A percentile compares a stretch with the other conserved stretches of the same genome.
phyloP scores from a whole-genome alignment of 2,113 vertebrate genomes.

The Psammodynastes pulverulentus region DNA sequence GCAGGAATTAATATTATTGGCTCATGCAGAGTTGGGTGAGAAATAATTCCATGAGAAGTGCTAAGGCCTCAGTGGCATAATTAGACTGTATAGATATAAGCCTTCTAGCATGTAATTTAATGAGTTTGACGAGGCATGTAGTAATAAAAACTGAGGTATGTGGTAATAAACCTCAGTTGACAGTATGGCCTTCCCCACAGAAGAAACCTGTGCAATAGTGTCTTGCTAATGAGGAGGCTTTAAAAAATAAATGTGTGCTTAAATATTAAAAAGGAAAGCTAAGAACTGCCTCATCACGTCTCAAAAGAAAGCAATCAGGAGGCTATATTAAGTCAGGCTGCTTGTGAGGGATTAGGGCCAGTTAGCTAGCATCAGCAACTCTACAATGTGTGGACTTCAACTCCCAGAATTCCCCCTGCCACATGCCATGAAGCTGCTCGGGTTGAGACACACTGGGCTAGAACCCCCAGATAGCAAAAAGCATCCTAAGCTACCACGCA shows the following conservation, averaged over 20 bases:
- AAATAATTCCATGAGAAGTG: not conserved
- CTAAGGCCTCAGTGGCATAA: not conserved
- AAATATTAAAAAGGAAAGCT: not conserved
- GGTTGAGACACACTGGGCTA: not conserved
- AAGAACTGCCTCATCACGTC: not conserved
- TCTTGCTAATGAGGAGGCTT: not conserved
- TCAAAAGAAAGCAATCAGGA: not conserved
- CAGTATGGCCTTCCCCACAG: not conserved
- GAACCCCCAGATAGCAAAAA: not conserved
- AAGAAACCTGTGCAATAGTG: not conserved
- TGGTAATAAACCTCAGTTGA: not conserved
- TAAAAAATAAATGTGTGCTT: constrained; percentile 5
- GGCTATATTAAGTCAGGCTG: not conserved
- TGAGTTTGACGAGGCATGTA: constrained; percentile 43
- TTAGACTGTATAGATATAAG: constrained; percentile 11
- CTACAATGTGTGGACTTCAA: not conserved
- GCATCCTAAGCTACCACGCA: not conserved
- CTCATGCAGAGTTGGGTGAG: constrained; percentile 14
- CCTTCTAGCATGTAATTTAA: constrained; percentile 42
- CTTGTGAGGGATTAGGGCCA: not conserved
- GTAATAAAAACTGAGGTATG: constrained; percentile 28
- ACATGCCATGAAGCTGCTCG: not conserved
- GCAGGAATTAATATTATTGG: not conserved
- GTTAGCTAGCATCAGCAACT: not conserved
- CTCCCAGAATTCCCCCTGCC: not conserved